These are phyloP conservation scores for Spatulosminthurus flaviceps DNA, from an alignment of 2,888 invertebrate genomes.

Conservation along the genomic window DNA sequence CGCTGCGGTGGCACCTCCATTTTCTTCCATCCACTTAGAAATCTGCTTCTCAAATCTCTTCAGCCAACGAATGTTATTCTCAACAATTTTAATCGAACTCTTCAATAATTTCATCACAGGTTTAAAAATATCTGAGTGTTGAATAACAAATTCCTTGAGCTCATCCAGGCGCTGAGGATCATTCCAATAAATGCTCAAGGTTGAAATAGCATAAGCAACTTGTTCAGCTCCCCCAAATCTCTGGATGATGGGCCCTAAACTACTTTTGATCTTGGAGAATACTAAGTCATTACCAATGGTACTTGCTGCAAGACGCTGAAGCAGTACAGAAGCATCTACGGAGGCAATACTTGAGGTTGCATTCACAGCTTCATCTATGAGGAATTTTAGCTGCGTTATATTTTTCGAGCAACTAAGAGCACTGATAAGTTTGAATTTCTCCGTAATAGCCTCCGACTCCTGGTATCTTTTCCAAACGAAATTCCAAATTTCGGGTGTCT, in stretches of 20 bases:
- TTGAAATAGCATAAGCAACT: constrained; percentile 33
- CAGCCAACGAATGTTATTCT: constrained; percentile 29
- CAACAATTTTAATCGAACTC: constrained; percentile 24
- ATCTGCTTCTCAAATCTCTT: neutral
- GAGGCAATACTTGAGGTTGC: neutral
- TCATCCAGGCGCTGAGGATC: constrained; percentile 17
- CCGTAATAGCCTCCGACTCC: neutral
- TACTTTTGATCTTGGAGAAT: neutral
- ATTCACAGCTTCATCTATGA: constrained; percentile 27
- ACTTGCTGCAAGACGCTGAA: constrained; percentile 37
- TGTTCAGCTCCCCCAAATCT: constrained; percentile 18
- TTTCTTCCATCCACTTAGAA: constrained; percentile 20
- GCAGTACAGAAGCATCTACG: constrained; percentile 27
- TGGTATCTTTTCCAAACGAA: constrained; percentile 48
- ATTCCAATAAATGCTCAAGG: constrained; percentile 37
- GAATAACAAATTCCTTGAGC: neutral
- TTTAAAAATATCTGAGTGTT: neutral
- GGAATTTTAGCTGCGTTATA: neutral
- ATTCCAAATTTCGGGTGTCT: constrained; percentile 25
- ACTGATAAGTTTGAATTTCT: constrained; percentile 25
- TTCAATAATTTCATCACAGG: neutral
- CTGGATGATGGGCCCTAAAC: neutral
- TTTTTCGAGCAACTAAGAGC: constrained; percentile 31
- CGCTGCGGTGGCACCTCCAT: neutral
- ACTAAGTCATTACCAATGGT: constrained; percentile 27